These are phyloP conservation scores for Apodemus sylvaticus DNA, from an alignment of 2,113 vertebrate species.

Conservation along the genomic window DNA sequence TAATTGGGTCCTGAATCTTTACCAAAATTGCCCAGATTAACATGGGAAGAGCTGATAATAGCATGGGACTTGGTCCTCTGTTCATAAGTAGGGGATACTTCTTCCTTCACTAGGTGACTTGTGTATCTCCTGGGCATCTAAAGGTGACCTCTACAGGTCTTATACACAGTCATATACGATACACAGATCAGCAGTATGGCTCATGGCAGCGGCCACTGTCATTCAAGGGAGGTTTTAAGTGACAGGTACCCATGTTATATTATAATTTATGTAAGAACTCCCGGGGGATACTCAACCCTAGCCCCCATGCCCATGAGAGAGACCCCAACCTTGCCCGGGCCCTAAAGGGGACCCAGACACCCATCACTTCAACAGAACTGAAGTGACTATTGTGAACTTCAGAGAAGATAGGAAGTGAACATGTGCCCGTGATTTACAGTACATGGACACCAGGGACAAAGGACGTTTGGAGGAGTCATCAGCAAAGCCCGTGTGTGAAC, in stretches of 20 bases:
- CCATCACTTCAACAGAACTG: not conserved
- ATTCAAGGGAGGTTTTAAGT: not conserved
- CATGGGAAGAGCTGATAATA: not conserved
- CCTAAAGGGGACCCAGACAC: rapidly evolving
- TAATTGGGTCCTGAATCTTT: rapidly evolving
- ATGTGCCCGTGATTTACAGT: rapidly evolving
- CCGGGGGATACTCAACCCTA: rapidly evolving
- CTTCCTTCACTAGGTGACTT: not conserved
- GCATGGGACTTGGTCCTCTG: not conserved
- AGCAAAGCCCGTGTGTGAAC: rapidly evolving
- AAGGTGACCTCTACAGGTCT: too few relatives aligned
- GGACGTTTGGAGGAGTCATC: rapidly evolving
- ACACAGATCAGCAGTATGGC: too few relatives aligned
- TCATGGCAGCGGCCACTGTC: rapidly evolving
- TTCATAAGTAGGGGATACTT: not conserved
- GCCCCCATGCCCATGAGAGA: rapidly evolving
- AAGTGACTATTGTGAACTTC: not conserved
- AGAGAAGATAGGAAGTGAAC: not conserved
- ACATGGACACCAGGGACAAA: rapidly evolving
- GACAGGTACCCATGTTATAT: too few relatives aligned
- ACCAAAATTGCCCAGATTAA: not conserved
- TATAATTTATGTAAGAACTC: not conserved
- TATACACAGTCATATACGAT: too few relatives aligned
- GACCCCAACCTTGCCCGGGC: rapidly evolving
- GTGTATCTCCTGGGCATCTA: not conserved